Percentiles rank a stretch among this genome's conserved stretches.
Evolutionary conservation across 1,140 invertebrate genomes (phyloP).

Genomic region (Solen grandis): DNA sequence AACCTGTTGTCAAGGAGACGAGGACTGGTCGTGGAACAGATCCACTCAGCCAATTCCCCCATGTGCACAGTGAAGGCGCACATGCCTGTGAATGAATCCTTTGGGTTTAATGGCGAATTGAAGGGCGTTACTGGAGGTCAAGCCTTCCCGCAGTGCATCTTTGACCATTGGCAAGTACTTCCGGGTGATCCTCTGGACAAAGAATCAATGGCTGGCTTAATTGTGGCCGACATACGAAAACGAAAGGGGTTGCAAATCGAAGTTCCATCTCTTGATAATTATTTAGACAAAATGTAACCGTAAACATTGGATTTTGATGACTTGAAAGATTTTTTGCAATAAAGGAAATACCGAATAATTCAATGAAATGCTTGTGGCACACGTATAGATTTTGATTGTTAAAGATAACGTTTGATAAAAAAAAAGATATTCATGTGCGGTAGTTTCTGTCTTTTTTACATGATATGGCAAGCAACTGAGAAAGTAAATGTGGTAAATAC

Average conservation of each 20-base stretch:
- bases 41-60: slow-evolving; percentile 93
- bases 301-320: too few relatives aligned
- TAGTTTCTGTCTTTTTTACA: too few relatives aligned
- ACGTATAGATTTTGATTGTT: too few relatives aligned
- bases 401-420: too few relatives aligned
- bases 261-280: slow-evolving; percentile 74
- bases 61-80: slow-evolving; percentile 99
- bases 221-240: slow-evolving; percentile 97
- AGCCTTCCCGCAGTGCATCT: slow-evolving; percentile 99
- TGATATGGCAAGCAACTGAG: too few relatives aligned
- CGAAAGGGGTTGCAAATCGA: slow-evolving; percentile 98
- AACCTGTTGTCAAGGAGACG: slow-evolving; percentile 97
- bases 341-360: too few relatives aligned
- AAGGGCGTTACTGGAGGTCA: slow-evolving; percentile 99
- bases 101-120: slow-evolving; percentile 98
- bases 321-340: too few relatives aligned
- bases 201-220: slow-evolving; percentile 88
- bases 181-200: slow-evolving; percentile 95
- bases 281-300: slow-evolving; percentile 77
- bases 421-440: too few relatives aligned
- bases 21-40: slow-evolving; percentile 98
- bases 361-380: too few relatives aligned
- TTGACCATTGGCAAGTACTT: slow-evolving; percentile 99
- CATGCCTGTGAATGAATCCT: slow-evolving; percentile 99
- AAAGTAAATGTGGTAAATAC: too few relatives aligned